Conservation (phyloP, 2,888 invertebrate species). For the Cosmia trapezina region DNA sequence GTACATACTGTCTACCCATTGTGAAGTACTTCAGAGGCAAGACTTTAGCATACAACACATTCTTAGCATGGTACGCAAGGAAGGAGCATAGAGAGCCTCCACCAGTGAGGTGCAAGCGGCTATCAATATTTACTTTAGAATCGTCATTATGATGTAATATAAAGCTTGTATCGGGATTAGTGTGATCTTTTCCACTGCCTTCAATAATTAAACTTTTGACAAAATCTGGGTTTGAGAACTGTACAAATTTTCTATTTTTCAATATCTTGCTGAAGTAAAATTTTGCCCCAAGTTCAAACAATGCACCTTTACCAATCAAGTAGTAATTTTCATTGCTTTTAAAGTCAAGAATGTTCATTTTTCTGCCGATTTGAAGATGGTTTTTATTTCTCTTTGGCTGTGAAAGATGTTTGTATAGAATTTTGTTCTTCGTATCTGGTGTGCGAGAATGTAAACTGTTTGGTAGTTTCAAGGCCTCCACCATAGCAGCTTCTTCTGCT, state of each 20-base stretch:
- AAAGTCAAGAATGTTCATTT: conserved; percentile 90
- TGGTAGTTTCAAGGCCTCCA: conserved; percentile 92
- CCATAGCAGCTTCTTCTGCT: conserved; percentile 93
- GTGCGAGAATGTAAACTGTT: conserved; percentile 92
- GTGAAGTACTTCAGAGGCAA: conserved; percentile 93
- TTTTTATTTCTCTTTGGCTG: conserved; percentile 78
- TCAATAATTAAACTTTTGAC: conserved; percentile 93
- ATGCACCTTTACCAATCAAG: conserved; percentile 92
- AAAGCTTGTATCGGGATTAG: conserved; percentile 89
- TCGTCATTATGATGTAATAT: conserved; percentile 91
- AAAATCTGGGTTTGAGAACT: conserved; percentile 95
- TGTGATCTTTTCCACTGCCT: conserved; percentile 92
- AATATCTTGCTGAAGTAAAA: conserved; percentile 87
- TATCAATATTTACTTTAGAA: conserved; percentile 88
- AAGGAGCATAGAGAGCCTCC: conserved; percentile 93
- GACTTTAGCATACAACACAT: conserved; percentile 90
- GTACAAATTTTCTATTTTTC: conserved; percentile 88
- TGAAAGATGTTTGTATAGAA: conserved; percentile 74
- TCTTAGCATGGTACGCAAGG: conserved; percentile 93
- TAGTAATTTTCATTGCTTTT: conserved; percentile 91
- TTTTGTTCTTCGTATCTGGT: conserved; percentile 83
- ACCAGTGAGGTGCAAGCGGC: conserved; percentile 93
- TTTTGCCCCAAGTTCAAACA: conserved; percentile 92
- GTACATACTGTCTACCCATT: conserved; percentile 93
- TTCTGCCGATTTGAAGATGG: conserved; percentile 90